Base-by-base conservation (phyloP, 2,888 invertebrate genomes). In the Pterobdella sp. region DNA sequence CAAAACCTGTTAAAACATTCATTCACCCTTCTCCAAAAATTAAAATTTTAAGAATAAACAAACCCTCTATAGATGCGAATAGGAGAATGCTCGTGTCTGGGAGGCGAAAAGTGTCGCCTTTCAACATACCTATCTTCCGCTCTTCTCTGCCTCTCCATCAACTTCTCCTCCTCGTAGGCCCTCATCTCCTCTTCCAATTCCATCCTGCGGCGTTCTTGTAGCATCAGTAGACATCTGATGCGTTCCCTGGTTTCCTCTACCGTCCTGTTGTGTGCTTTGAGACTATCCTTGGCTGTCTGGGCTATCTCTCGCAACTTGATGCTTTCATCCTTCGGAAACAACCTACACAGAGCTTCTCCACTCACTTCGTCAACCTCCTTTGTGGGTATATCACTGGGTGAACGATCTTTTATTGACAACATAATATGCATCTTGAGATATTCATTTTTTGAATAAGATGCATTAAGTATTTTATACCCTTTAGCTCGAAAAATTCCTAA, bases 361-460 rank as follows among this genome's bases (percentile, higher is more conserved):
- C 94, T 92, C 83, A 91, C 89, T 1, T 95, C 94, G 83, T 96
- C 96, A 78, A 97, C 93, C 87, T 96, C 96, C 87, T 96, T 91
- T 3, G 79, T 10, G 36, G 29, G 32, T 18, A 22, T n/a, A 14
- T 3, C 1, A 18, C 2, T 7, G 7, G 32, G 70, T 10, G 37
- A 56, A 31, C 22, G 32, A n/a, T n/a, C n/a, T n/a, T n/a, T n/a
- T n/a, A n/a, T n/a, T n/a, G n/a, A n/a, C n/a, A n/a, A n/a, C n/a
- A n/a, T n/a, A n/a, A n/a, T n/a, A n/a, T n/a, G n/a, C n/a, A n/a
- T n/a, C n/a, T n/a, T n/a, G n/a, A n/a, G n/a, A n/a, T n/a, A n/a
- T n/a, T n/a, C n/a, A n/a, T n/a, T n/a, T n/a, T n/a, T n/a, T n/a
- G n/a, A n/a, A n/a, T n/a, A n/a, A n/a, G n/a, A n/a, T n/a, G n/a